Conservation (phyloP, 2,113 vertebrate species). For the Ophiodon elongatus region DNA sequence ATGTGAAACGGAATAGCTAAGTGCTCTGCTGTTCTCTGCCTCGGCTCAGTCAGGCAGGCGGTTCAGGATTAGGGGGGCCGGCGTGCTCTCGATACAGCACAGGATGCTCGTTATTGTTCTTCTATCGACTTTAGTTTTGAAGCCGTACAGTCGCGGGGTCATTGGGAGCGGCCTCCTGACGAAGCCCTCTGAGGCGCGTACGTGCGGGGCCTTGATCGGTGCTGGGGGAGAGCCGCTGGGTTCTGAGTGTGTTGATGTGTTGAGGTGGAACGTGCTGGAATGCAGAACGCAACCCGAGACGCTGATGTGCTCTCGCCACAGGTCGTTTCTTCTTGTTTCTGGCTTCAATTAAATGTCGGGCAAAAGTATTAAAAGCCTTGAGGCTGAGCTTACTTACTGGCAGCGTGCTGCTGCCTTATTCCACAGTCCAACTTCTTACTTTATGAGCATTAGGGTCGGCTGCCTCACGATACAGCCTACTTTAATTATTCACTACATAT, state of each 20-base stretch:
- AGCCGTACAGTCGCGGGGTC: not conserved
- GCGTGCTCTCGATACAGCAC: constrained; percentile 3
- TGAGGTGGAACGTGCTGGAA: not conserved
- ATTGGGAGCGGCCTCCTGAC: not conserved
- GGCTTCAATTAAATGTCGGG: constrained; percentile 20
- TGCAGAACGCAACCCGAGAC: not conserved
- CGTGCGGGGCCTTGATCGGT: not conserved
- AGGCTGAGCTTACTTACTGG: constrained; percentile 19
- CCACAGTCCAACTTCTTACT: not conserved
- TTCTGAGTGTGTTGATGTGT: not conserved
- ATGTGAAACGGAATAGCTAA: constrained; percentile 60
- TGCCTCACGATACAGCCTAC: not conserved
- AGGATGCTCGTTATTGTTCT: constrained; percentile 16
- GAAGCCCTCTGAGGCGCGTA: not conserved
- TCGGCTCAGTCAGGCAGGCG: constrained; percentile 36
- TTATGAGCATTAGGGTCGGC: not conserved
- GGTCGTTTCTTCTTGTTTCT: constrained; percentile 11
- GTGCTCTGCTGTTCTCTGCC: constrained; percentile 45
- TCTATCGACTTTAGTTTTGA: constrained; percentile 12
- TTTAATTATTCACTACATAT: constrained; percentile 28
- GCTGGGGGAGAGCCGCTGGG: not conserved
- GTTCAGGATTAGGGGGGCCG: constrained; percentile 54
- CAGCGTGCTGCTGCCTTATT: constrained; percentile 8
- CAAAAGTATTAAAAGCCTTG: constrained; percentile 8
- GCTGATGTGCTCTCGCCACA: not conserved